Evolutionary conservation across 2,797 vertebrate genomes (phyloP).

Genomic region (Microctenopoma stevenorrisi): DNA sequence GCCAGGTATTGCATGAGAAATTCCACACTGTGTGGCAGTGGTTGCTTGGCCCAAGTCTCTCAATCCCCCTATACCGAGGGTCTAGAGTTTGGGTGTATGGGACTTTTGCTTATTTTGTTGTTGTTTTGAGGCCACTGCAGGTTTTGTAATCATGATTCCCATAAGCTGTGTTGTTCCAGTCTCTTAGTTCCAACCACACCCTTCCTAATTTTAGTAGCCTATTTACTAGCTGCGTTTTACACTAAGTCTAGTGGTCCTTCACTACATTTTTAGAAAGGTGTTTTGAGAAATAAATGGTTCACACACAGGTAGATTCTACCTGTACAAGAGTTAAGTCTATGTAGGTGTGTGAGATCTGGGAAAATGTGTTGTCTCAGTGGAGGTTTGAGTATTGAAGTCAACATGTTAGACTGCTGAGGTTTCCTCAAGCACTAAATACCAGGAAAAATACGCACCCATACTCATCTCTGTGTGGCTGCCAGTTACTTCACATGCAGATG

Average conservation of each 20-base stretch:
- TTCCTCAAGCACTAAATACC: slow-evolving; percentile 23
- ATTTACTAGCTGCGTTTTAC: not conserved
- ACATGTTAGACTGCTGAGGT: slow-evolving; percentile 40
- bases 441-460: slow-evolving; percentile 13
- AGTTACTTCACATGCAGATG: slow-evolving; percentile 11
- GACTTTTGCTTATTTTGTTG: slow-evolving; percentile 1
- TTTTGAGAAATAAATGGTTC: slow-evolving; percentile 22
- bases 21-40: slow-evolving; percentile 41
- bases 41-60: slow-evolving; percentile 26
- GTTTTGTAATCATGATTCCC: slow-evolving; percentile 1
- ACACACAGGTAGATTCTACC: slow-evolving; percentile 15
- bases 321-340: not conserved
- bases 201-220: not conserved
- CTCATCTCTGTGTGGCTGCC: not conserved
- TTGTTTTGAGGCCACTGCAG: slow-evolving; percentile 27
- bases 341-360: not conserved
- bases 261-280: not conserved
- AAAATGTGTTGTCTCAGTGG: slow-evolving; percentile 7
- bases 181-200: slow-evolving; percentile 67
- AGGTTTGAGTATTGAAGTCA: slow-evolving; percentile 39
- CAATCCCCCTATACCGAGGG: slow-evolving; percentile 17
- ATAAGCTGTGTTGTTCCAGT: not conserved
- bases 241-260: not conserved
- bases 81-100: not conserved
- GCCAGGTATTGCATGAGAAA: slow-evolving; percentile 50